These are phyloP conservation scores for Diachasmimorpha longicaudata DNA, from an alignment of 1,140 invertebrate genomes.

Conservation along the genomic window DNA sequence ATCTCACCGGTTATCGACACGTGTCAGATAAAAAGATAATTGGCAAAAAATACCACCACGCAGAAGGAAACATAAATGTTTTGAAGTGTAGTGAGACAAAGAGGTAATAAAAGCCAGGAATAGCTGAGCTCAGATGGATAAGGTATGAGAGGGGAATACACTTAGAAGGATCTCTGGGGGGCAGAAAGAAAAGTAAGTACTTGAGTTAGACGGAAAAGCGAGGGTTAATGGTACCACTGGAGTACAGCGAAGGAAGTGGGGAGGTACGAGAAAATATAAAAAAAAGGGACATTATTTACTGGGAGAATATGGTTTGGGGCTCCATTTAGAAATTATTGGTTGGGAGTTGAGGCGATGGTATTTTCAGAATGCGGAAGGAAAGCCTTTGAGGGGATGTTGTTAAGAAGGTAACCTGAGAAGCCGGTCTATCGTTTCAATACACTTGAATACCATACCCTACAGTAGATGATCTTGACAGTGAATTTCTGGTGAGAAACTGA, in stretches of 20 bases:
- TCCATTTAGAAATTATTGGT: slow-evolving; percentile 46
- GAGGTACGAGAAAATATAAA: background rate
- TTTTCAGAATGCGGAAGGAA: slow-evolving; percentile 57
- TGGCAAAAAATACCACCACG: background rate
- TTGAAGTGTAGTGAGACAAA: slow-evolving; percentile 1
- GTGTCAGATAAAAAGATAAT: slow-evolving; percentile 12
- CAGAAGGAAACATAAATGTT: background rate
- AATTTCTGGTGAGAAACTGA: background rate
- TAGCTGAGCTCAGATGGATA: background rate
- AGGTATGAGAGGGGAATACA: background rate
- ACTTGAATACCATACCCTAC: background rate
- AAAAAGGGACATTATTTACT: background rate
- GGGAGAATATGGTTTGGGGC: background rate
- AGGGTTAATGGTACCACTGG: background rate
- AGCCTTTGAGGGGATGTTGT: slow-evolving; percentile 43
- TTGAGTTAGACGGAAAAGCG: background rate
- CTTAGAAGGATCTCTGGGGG: background rate
- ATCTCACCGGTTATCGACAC: slow-evolving; percentile 2
- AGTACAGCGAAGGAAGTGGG: no score
- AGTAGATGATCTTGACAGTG: background rate
- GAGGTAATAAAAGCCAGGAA: slow-evolving; percentile 2
- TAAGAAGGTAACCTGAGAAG: slow-evolving; percentile 48
- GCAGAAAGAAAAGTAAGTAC: slow-evolving; percentile 4
- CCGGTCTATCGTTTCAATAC: slow-evolving; percentile 47
- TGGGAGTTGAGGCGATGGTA: slow-evolving; percentile 35